Percentiles rank a stretch among this genome's conserved stretches.
Conservation (phyloP, 2,113 vertebrate genomes). For the Nycticorax nycticorax region DNA sequence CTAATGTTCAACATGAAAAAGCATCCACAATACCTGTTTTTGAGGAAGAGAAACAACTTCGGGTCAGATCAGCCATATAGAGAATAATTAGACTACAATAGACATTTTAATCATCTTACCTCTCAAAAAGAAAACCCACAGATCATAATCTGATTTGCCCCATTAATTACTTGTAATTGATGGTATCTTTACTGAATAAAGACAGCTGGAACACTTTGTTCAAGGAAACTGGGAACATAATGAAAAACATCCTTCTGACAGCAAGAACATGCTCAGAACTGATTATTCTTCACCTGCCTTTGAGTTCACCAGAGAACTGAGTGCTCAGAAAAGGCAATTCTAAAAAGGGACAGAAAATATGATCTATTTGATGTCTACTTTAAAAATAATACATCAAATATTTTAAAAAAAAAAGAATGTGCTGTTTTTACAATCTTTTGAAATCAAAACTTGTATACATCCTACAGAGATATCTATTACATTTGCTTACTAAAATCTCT, state of each 20-base stretch:
- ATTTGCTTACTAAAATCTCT: background rate
- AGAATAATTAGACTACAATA: background rate
- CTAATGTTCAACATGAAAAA: background rate
- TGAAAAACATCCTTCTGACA: constrained; percentile 3
- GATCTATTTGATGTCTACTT: background rate
- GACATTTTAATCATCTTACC: background rate
- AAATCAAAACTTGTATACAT: background rate
- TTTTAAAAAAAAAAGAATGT: background rate
- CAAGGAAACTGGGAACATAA: background rate
- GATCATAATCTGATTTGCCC: background rate
- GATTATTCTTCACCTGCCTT: background rate
- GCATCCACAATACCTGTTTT: background rate
- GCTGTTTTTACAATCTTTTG: background rate
- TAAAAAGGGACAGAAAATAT: background rate
- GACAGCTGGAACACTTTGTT: background rate
- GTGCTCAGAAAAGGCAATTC: background rate
- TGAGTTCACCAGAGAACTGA: background rate
- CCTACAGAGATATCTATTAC: background rate
- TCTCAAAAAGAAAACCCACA: background rate
- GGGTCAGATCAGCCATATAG: background rate
- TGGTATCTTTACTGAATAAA: background rate
- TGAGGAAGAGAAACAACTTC: background rate
- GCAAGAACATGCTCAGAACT: background rate
- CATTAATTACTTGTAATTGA: constrained; percentile 23
- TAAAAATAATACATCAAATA: background rate